Evolutionary conservation across 2,888 invertebrate genomes (phyloP), one percentile per base, ranked within the genome.

Genomic region (Cerastoderma edule): DNA sequence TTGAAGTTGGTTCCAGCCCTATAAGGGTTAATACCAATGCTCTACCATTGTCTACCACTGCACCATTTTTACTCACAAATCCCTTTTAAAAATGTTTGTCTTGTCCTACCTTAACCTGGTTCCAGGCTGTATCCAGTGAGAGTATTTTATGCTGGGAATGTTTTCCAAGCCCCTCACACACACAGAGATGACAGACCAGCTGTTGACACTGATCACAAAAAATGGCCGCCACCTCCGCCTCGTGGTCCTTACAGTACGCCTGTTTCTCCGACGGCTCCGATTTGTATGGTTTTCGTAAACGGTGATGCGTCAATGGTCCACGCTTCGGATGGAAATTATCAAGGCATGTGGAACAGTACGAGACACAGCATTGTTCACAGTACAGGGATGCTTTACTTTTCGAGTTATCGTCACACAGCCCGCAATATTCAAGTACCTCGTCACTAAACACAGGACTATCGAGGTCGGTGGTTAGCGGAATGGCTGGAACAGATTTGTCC

Each of bases 81-180:
- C 50, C n/a, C 22, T 10, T n/a, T n/a, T n/a, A n/a, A n/a, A n/a
- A n/a, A n/a, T n/a, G n/a, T n/a, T n/a, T n/a, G n/a, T n/a, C 19
- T 48, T 22, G n/a, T 67, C 79, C 76, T 64, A 90, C 90, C 89
- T 86, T 87, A 8, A 90, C 81, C 54, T 88, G 87, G 46, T 79
- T 85, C 70, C 80, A 81, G n/a, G 91, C 91, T 19, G 89, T 87
- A 27, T 90, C 89, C n/a, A 87, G 83, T 13, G 89, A 86, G 8
- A 91, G 79, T 50, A 91, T 88, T 74, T 88, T 88, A 68, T 91
- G 91, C 39, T 88, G 88, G 22, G 88, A 86, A 76, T 91, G 91
- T 81, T 87, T 85, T 4, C 91, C 91, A 10, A 87, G 83, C 19
- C 89, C 91, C 57, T 90, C 89, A 83, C 91, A 91, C 39, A 91